Percentiles rank a stretch among this genome's conserved stretches.
Evolutionary conservation across 2,888 invertebrate species (phyloP).

Genomic region (Cryptus armator): DNA sequence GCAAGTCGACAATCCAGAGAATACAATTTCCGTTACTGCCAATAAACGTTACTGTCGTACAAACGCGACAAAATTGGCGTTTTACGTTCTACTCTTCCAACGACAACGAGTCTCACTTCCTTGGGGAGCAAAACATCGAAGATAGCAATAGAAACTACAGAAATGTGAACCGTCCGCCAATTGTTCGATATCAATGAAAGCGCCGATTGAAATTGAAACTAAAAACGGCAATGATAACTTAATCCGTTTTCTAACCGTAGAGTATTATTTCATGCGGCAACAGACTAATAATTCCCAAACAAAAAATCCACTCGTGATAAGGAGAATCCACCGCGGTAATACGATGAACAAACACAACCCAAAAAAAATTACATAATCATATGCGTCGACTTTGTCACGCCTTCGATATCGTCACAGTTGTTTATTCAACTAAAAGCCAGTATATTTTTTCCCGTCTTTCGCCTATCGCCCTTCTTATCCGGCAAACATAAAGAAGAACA

Average conservation of each 20-base stretch:
- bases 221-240: not conserved
- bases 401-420: constrained; percentile 70
- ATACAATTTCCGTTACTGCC: constrained; percentile 56
- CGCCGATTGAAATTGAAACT: no score
- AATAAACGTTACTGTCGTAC: constrained; percentile 61
- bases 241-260: no score
- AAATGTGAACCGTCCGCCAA: not conserved
- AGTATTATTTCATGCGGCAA: no score
- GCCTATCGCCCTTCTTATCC: constrained; percentile 43
- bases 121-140: not conserved
- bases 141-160: not conserved
- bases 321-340: not conserved
- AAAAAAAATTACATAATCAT: constrained; percentile 57
- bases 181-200: no score
- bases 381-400: constrained; percentile 61
- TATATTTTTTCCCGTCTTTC: constrained; percentile 40
- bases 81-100: constrained; percentile 41
- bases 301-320: no score
- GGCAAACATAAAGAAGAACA: constrained; percentile 16
- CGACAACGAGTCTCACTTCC: not conserved
- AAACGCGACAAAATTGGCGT: constrained; percentile 55
- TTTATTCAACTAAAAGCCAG: constrained; percentile 81
- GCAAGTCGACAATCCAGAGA: not conserved
- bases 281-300: no score
- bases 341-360: not conserved